Evolutionary conservation across 2,888 invertebrate species (phyloP).

Genomic region (Cephus pygmeus): DNA sequence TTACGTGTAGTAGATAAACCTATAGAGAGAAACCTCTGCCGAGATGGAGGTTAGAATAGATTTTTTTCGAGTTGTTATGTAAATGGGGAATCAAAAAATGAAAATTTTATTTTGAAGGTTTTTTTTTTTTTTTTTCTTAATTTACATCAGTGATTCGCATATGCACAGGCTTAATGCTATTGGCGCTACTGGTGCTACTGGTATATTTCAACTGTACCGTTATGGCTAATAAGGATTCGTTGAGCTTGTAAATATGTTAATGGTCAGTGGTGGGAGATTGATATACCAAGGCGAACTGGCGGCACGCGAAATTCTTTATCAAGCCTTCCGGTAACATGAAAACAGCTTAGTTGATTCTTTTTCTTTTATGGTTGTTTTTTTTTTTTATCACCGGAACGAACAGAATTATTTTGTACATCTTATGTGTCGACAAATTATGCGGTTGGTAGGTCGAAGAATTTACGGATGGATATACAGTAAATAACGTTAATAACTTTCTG

Average conservation of each 20-base stretch:
- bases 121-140: not conserved
- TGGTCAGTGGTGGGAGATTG: not conserved
- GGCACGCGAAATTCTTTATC: not conserved
- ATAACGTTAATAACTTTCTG: not conserved
- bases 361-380: not conserved
- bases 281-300: not conserved
- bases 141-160: not conserved
- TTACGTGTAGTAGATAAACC: not conserved
- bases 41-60: too few species aligned
- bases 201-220: not conserved
- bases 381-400: not conserved
- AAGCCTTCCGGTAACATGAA: not conserved
- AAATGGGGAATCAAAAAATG: not conserved
- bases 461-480: not conserved
- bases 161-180: not conserved
- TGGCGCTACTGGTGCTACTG: not conserved
- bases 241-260: not conserved
- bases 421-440: not conserved
- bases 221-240: not conserved
- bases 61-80: not conserved
- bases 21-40: not conserved
- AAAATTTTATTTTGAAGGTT: not conserved
- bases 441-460: not conserved
- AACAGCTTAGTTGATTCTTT: not conserved
- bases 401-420: not conserved